These are phyloP conservation scores for Scaptomyza caliginosa DNA, from an alignment of 2,888 invertebrate species.

Conservation along the genomic window DNA sequence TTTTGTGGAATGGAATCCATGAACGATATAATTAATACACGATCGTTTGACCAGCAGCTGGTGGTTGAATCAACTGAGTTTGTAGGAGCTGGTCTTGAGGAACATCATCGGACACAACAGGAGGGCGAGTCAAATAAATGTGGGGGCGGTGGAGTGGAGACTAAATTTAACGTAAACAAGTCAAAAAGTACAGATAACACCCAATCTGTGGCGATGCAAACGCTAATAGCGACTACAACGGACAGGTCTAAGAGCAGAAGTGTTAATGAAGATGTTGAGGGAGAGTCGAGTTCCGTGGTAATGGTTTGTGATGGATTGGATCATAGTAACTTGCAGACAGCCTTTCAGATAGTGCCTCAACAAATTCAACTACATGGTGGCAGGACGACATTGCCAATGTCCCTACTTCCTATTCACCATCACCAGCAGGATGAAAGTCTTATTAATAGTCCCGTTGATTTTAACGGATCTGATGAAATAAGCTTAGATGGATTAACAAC, in stretches of 20 bases:
- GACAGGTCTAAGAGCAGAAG: constrained; percentile 14
- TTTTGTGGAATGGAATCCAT: constrained; percentile 85
- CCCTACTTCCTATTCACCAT: constrained; percentile 49
- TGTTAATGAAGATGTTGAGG: constrained; percentile 44
- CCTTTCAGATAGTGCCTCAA: constrained; percentile 66
- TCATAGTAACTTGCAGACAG: constrained; percentile 55
- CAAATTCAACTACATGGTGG: constrained; percentile 50
- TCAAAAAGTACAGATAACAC: background rate
- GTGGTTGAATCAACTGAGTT: constrained; percentile 82
- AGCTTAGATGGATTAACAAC: constrained; percentile 75
- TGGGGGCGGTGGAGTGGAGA: constrained; percentile 18
- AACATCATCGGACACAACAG: constrained; percentile 5
- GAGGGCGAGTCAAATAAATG: constrained; percentile 37
- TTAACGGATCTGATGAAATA: constrained; percentile 73
- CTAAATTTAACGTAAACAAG: constrained; percentile 13
- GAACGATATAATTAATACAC: constrained; percentile 87
- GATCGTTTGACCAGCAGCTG: constrained; percentile 85
- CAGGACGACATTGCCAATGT: constrained; percentile 44
- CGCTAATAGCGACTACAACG: constrained; percentile 28
- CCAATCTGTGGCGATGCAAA: constrained; percentile 70
- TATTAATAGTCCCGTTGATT: constrained; percentile 70
- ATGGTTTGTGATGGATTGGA: constrained; percentile 82
- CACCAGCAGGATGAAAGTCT: constrained; percentile 56
- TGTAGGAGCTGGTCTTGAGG: constrained; percentile 28
- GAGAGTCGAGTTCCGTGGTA: constrained; percentile 73